Conservation (phyloP, 2,113 vertebrate species). For the Lepus americanus region DNA sequence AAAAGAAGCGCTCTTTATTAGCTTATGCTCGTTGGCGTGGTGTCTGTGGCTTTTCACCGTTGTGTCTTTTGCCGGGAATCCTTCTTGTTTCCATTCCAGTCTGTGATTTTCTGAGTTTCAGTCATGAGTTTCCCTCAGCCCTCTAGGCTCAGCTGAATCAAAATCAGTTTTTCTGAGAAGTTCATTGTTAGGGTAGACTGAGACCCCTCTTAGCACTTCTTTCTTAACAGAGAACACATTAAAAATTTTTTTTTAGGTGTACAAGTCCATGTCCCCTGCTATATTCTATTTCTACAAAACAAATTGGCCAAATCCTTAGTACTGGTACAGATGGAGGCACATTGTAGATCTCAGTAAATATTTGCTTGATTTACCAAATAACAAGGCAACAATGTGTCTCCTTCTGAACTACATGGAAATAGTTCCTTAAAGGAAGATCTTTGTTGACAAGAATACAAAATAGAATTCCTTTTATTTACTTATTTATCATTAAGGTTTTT, state of each 20-base stretch:
- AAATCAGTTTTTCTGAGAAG: not conserved
- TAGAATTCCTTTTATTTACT: conserved; percentile 30
- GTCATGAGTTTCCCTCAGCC: not conserved
- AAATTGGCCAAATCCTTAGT: not conserved
- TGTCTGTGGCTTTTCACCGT: conserved; percentile 28
- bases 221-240: not conserved
- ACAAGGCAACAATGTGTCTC: not conserved
- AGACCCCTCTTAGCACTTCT: not conserved
- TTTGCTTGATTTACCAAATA: not conserved
- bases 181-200: not conserved
- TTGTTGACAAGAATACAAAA: not conserved
- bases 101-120: too few relatives aligned
- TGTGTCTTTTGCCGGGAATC: not conserved
- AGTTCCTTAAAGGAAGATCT: conserved; percentile 50
- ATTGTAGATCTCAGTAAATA: not conserved
- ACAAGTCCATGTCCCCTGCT: not conserved
- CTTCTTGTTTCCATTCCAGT: not conserved
- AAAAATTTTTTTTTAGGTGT: not conserved
- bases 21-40: not conserved
- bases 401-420: not conserved
- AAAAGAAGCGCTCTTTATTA: not conserved
- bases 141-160: not conserved
- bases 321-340: not conserved
- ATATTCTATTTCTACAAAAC: not conserved
- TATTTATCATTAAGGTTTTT: not conserved